Percentiles rank a stretch among this genome's conserved stretches.
phyloP scores from a whole-genome alignment of 2,797 vertebrate genomes.

The Parambassis ranga region DNA sequence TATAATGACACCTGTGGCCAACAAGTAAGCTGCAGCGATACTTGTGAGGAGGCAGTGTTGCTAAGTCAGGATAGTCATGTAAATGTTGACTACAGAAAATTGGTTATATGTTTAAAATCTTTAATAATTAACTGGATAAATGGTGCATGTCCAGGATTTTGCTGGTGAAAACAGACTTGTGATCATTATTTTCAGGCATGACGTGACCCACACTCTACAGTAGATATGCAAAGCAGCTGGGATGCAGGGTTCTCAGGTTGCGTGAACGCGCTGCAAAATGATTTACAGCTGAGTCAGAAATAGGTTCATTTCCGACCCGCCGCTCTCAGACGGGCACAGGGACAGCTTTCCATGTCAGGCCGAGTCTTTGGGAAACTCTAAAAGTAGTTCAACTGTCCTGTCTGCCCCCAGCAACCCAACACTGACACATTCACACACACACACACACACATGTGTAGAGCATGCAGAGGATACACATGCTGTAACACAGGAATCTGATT shows the following conservation, averaged over 20 bases:
- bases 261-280: constrained; percentile 21
- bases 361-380: constrained; percentile 54
- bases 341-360: constrained; percentile 36
- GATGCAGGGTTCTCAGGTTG: constrained; percentile 27
- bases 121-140: too few species aligned
- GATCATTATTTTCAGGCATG: constrained; percentile 33
- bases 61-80: too few species aligned
- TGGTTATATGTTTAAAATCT: too few species aligned
- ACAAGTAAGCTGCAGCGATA: too few species aligned
- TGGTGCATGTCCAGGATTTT: background rate
- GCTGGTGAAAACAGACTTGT: background rate
- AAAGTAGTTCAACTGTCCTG: constrained; percentile 46
- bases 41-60: too few species aligned
- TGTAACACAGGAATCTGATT: background rate
- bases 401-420: constrained; percentile 35
- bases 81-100: too few species aligned
- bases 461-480: background rate
- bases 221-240: constrained; percentile 20
- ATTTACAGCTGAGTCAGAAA: constrained; percentile 60
- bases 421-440: background rate
- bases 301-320: constrained; percentile 52
- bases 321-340: constrained; percentile 10
- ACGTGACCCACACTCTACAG: background rate
- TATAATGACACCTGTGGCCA: too few species aligned
- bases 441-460: background rate